Evolutionary conservation across 2,113 vertebrate genomes (phyloP), one percentile per base, ranked within the genome.

Genomic region (Xyrauchen texanus): DNA sequence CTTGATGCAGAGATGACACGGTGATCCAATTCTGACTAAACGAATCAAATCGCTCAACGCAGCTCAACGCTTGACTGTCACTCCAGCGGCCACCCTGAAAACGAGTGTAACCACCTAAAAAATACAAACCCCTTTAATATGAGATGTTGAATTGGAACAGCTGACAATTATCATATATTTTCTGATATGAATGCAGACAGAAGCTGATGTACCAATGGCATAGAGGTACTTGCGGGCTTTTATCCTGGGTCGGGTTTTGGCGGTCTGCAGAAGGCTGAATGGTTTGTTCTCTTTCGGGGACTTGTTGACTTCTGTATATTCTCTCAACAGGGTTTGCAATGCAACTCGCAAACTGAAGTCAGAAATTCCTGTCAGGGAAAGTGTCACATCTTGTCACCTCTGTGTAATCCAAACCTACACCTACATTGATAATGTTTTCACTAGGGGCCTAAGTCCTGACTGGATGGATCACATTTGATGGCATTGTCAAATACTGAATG

Each of bases 11-110:
- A 4, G 98, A 99, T 3, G 96, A 98, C 61, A 98, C 96, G 0
- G 97, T 98, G 85, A 96, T 99, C 98, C 98, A 99, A 88, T 96
- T 98, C 87, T 97, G 97, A 88, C 96, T 97, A 90, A 99, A 98
- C 9, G 96, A 98, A 86, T 99, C 98, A 55, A 98, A 98, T 68
- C 96, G 92, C 85, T 99, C 98, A 76, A 99, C 98, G 4, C 97
- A 98, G 84, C 98, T 98, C 77, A 99, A 88, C 12, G 96, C 95
- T 86, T 96, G 91, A 85, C 96, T 98, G 87, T 99, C 98, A 75
- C 94, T 98, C 97, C 97, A 99, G 49, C 97, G 95, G 4, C 95
- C 97, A 0, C 97, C 97, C 78, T 98, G 96, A 82, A 98, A 88
- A 2, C 96, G 95, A 5, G 95, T 99, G 89, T 98, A 99, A 13